Percentiles rank a stretch among this genome's conserved stretches.
Conservation (phyloP, 2,888 invertebrate genomes). For the Rotaria macrura region DNA sequence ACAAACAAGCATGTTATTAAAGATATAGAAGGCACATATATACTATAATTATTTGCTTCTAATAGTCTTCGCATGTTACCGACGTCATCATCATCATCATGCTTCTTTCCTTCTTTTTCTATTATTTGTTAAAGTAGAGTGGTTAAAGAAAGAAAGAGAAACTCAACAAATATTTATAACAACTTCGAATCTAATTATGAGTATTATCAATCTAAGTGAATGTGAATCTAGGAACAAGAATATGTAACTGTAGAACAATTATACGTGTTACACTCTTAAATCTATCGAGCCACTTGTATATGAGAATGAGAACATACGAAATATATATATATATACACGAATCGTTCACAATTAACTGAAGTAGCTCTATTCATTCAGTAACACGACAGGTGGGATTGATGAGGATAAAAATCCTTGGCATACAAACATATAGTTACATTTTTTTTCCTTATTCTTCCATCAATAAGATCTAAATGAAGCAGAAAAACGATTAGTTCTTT, state of each 20-base stretch:
- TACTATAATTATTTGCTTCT: background rate
- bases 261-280: background rate
- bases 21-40: background rate
- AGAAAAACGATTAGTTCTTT: background rate
- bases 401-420: background rate
- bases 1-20: conserved; percentile 15
- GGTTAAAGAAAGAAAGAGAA: background rate
- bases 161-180: background rate
- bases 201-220: background rate
- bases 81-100: background rate
- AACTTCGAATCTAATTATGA: conserved; percentile 12
- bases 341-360: conserved; percentile 1
- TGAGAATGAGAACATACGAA: background rate
- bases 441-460: background rate
- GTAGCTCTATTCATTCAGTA: background rate
- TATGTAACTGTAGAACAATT: conserved; percentile 1
- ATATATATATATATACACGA: background rate
- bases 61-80: conserved; percentile 11
- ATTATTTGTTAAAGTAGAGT: background rate
- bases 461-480: conserved; percentile 1
- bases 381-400: conserved; percentile 3
- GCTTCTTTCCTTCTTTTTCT: background rate
- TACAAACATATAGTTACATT: background rate
- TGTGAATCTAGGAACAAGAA: background rate
- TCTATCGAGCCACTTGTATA: background rate